Base-by-base conservation (phyloP, 2,113 vertebrate genomes). In the Brachionichthys hirsutus region DNA sequence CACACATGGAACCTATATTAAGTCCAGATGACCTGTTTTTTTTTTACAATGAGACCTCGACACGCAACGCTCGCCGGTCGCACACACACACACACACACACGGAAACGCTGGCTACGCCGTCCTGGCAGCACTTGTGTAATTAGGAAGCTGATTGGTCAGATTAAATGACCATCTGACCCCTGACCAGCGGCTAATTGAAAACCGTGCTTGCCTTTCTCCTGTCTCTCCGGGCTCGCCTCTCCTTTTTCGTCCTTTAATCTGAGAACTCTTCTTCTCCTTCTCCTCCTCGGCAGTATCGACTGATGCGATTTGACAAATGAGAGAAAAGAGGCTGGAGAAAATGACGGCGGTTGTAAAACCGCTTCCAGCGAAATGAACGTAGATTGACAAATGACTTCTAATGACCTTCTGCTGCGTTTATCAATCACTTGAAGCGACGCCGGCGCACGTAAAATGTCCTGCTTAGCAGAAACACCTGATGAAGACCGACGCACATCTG, bases 131-230 rank as follows among this genome's bases (percentile, higher is more conserved):
- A 53, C 80, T 85, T 82, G 81, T 88, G 83, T 87, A 88, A 89
- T 89, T 89, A 89, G 87, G 87, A 88, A 88, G 84, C 84, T 89
- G 87, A 89, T 89, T 89, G 87, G 87, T 89, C 81, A 82, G 85
- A 89, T 89, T 89, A 88, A 89, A 89, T 88, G 86, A 87, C 87
- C 84, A 83, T 87, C 83, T 87, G 87, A 89, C 87, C 87, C 87
- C 78, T 89, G 86, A 89, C 87, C 87, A 88, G 79, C 85, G 77
- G 84, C 70, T 88, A 87, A 89, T 89, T 74, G 74, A 85, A 86
- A 83, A 58, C 77, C 43, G 62, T 73, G 75, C 73, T 67, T 77
- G 54, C 70, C 51, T 70, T 69, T 38, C 65, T 68, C 20, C 43
- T 60, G 54, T 57, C 70, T 67, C 69, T 38, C 36, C 36, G 3